These are phyloP conservation scores for Chrysolina haemoptera DNA, from an alignment of 2,888 invertebrate species.

Conservation along the genomic window DNA sequence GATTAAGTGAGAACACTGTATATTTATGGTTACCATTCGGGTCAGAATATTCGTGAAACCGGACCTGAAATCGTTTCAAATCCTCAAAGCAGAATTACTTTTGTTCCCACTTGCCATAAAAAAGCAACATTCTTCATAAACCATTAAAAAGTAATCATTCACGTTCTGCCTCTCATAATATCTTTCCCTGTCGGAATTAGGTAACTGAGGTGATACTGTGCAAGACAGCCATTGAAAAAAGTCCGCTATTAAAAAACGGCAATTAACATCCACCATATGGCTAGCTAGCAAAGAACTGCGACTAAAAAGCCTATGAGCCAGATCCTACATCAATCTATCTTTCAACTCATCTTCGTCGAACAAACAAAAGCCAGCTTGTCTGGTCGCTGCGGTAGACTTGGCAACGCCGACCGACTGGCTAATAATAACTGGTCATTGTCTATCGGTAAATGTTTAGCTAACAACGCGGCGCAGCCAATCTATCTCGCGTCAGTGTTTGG, in stretches of 20 bases:
- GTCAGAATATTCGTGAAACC: not conserved
- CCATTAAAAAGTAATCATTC: conserved; percentile 16
- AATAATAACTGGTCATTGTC: conserved; percentile 25
- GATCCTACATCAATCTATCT: not conserved
- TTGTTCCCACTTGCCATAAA: conserved; percentile 2
- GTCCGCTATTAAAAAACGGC: conserved; percentile 30
- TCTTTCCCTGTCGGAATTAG: conserved; percentile 27
- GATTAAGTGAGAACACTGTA: too few relatives aligned
- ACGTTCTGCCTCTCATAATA: conserved; percentile 18
- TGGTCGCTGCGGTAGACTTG: conserved; percentile 23
- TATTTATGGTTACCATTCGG: too few relatives aligned
- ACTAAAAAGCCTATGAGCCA: conserved; percentile 9
- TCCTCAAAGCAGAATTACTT: not conserved
- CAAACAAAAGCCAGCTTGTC: conserved; percentile 29
- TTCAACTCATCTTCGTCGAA: conserved; percentile 9
- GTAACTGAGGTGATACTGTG: conserved; percentile 29
- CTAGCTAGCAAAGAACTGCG: conserved; percentile 19
- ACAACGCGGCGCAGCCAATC: not conserved
- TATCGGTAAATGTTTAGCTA: conserved; percentile 16
- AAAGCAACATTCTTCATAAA: conserved; percentile 6
- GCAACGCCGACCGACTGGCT: conserved; percentile 25
- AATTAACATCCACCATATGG: conserved; percentile 34
- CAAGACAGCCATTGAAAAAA: conserved; percentile 30
- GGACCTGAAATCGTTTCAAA: not conserved
- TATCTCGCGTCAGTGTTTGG: conserved; percentile 7